Conservation (phyloP, 2,797 vertebrate genomes). For the Euphonia xanthogaster region DNA sequence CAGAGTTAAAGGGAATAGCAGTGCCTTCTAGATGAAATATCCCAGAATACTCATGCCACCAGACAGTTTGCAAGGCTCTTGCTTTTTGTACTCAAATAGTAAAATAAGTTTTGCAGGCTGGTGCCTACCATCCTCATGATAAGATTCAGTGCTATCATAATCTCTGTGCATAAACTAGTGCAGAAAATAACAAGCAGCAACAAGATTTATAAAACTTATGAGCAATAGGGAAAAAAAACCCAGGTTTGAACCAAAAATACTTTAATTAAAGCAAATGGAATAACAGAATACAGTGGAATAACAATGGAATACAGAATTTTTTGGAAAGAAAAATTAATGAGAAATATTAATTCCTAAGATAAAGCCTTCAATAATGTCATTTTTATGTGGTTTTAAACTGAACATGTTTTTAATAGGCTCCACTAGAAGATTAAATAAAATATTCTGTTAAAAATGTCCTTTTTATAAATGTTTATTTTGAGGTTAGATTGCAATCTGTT, state of each 20-base stretch:
- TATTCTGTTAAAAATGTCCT: slow-evolving; percentile 21
- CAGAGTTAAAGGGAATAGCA: not conserved
- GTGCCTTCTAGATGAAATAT: not conserved
- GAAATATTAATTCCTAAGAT: not conserved
- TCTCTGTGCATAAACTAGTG: not conserved
- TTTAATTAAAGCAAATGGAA: not conserved
- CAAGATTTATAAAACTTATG: not conserved
- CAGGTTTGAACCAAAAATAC: not conserved
- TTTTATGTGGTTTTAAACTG: not conserved
- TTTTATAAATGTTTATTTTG: slow-evolving; percentile 43
- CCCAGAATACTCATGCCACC: not conserved
- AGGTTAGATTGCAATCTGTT: slow-evolving; percentile 41
- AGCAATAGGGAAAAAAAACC: not conserved
- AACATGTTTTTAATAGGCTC: not conserved
- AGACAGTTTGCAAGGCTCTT: not conserved
- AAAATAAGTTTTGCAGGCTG: not conserved
- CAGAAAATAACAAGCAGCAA: not conserved
- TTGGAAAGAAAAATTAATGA: not conserved
- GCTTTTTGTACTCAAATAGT: not conserved
- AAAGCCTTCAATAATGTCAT: not conserved
- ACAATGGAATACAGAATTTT: not conserved
- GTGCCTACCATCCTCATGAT: not conserved
- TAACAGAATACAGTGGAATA: not conserved
- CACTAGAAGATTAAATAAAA: not conserved
- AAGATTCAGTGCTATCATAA: not conserved